phyloP scores from a whole-genome alignment of 2,888 invertebrate species.

The Pseudococcus jackbeardsleyi region DNA sequence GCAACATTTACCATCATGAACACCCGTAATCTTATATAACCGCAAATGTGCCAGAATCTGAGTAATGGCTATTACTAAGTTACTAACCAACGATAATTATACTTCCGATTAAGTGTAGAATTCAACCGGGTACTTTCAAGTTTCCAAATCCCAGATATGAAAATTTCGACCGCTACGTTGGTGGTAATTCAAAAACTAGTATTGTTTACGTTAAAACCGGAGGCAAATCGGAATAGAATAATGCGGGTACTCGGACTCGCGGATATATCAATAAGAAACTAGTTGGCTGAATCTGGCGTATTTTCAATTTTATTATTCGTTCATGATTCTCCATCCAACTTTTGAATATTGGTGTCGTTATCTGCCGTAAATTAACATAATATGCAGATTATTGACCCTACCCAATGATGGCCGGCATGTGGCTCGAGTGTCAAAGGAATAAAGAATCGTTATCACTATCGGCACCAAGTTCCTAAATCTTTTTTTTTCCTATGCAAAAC shows the following conservation, averaged over 20 bases:
- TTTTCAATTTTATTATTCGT: not conserved
- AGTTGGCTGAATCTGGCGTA: not conserved
- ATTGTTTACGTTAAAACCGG: slow-evolving; percentile 7
- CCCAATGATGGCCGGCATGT: not conserved
- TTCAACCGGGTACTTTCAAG: not conserved
- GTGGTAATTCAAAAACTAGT: not conserved
- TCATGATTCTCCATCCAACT: not conserved
- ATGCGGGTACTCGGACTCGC: not conserved
- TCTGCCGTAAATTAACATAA: not conserved
- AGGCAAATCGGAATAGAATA: slow-evolving; percentile 7
- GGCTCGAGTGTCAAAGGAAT: not conserved
- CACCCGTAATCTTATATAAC: slow-evolving; percentile 10
- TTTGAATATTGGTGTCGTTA: not conserved
- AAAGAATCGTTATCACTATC: not conserved
- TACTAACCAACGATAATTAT: slow-evolving; percentile 21
- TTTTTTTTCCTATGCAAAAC: slow-evolving; percentile 6
- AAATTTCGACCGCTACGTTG: slow-evolving; percentile 16
- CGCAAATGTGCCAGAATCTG: slow-evolving; percentile 48
- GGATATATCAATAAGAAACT: not conserved
- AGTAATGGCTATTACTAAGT: slow-evolving; percentile 34
- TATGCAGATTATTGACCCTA: slow-evolving; percentile 17
- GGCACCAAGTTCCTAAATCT: not conserved
- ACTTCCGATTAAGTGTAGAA: slow-evolving; percentile 25
- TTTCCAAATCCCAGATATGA: slow-evolving; percentile 9
- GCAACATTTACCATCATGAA: slow-evolving; percentile 27